Evolutionary conservation across 2,797 vertebrate species (phyloP).

Genomic region (Vultur gryphus): DNA sequence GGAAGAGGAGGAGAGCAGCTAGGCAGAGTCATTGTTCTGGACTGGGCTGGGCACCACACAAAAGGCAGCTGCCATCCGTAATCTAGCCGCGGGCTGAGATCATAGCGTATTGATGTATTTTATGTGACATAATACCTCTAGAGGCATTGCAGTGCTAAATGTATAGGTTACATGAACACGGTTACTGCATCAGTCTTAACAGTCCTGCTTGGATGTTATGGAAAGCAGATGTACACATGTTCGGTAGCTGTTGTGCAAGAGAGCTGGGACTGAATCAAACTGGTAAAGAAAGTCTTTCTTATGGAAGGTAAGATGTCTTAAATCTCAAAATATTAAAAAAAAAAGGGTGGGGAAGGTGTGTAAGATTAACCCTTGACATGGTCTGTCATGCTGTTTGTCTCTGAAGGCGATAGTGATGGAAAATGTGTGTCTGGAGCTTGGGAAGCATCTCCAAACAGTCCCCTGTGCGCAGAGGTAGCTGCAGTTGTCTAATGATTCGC

Average conservation of each 20-base stretch:
- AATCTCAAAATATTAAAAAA: not conserved
- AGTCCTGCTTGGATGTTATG: not conserved
- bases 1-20: not conserved
- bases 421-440: not conserved
- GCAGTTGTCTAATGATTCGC: not conserved
- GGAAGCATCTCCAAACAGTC: not conserved
- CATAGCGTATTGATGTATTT: not conserved
- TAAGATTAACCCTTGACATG: not conserved
- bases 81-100: not conserved
- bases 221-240: slow-evolving; percentile 1
- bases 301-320: not conserved
- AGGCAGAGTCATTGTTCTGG: not conserved
- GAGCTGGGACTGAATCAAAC: not conserved
- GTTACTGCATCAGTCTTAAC: not conserved
- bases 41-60: not conserved
- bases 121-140: not conserved
- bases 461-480: not conserved
- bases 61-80: not conserved
- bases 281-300: not conserved
- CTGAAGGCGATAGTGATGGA: not conserved
- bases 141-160: not conserved
- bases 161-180: not conserved
- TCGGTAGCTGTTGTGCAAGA: not conserved
- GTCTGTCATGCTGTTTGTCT: not conserved
- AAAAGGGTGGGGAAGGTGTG: not conserved